Conservation (phyloP, 2,797 vertebrate species). For the Sebastes minor region DNA sequence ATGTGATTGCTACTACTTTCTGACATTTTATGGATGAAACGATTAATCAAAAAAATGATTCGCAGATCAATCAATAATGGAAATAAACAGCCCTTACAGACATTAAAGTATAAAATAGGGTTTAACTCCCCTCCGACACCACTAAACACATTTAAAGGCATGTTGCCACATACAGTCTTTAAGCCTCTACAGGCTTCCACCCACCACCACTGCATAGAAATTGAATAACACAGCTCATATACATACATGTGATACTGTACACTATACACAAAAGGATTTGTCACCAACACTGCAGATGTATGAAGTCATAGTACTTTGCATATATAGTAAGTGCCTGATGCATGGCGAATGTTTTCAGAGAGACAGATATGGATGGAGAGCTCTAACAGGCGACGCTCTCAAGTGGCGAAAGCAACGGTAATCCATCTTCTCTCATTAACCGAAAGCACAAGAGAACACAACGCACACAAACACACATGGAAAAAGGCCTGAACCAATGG, state of each 20-base stretch:
- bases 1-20: not conserved
- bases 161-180: not conserved
- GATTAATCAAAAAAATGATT: not conserved
- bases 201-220: conserved; percentile 16
- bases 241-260: not conserved
- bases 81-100: not conserved
- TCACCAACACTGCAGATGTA: conserved; percentile 1
- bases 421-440: conserved; percentile 56
- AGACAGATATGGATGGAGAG: conserved; percentile 23
- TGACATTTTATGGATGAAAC: not conserved
- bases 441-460: not conserved
- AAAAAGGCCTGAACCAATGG: conserved; percentile 17
- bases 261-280: not conserved
- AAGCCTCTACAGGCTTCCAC: conserved; percentile 19
- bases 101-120: not conserved
- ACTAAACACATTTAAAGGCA: not conserved
- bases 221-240: not conserved
- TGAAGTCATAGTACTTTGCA: not conserved
- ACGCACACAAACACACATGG: conserved; percentile 8
- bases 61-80: not conserved
- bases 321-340: not conserved
- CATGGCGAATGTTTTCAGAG: not conserved
- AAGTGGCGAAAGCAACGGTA: not conserved
- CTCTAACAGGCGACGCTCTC: not conserved
- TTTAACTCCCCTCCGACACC: not conserved